These are phyloP conservation scores for Lepidurus apus DNA, from an alignment of 1,140 invertebrate species.

Conservation along the genomic window DNA sequence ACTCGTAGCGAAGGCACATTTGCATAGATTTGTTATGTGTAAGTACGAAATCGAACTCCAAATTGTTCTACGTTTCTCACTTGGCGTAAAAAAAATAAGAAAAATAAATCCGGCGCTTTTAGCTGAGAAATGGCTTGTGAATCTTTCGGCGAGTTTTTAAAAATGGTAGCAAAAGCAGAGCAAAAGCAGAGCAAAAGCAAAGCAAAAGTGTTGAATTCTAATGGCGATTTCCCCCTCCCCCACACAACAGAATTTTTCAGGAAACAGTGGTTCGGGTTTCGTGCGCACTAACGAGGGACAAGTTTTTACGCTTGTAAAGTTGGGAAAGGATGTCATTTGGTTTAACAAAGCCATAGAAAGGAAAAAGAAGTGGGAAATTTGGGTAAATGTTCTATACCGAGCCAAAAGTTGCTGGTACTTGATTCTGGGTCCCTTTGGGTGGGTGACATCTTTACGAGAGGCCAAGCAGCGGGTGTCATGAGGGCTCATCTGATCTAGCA, in stretches of 20 bases:
- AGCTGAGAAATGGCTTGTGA: background rate
- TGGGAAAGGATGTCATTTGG: background rate
- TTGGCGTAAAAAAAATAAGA: too few species aligned
- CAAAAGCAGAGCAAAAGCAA: background rate
- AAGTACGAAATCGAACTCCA: background rate
- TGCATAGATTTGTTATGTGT: background rate
- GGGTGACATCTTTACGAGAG: conserved; percentile 13
- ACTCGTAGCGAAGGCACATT: background rate
- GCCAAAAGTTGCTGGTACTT: conserved; percentile 14
- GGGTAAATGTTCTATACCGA: background rate
- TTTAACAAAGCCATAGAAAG: background rate
- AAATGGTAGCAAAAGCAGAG: background rate
- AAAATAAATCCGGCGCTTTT: too few species aligned
- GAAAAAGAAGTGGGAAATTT: background rate
- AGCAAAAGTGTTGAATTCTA: background rate
- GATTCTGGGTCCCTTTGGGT: background rate
- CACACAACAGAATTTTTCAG: background rate
- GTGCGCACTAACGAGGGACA: background rate
- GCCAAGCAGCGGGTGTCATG: conserved; percentile 12
- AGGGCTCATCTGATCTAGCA: conserved; percentile 3
- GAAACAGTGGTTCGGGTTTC: background rate
- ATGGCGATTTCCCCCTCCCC: too few species aligned
- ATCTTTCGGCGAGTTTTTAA: background rate
- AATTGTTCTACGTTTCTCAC: too few species aligned
- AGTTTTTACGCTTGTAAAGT: background rate